Conservation (phyloP, 1,140 invertebrate species). For the Mizuhopecten yessoensis region DNA sequence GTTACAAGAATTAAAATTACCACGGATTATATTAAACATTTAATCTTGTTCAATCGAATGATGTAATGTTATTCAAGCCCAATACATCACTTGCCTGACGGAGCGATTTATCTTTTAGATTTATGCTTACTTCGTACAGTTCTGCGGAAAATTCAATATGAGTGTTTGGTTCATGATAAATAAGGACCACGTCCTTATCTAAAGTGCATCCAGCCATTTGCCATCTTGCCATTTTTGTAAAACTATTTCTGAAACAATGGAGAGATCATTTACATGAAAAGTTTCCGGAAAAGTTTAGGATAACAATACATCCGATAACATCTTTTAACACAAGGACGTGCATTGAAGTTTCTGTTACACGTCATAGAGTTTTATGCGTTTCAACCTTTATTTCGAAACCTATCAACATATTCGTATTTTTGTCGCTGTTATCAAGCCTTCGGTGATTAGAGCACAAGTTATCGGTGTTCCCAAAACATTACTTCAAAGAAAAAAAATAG, state of each 20-base stretch:
- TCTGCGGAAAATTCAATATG: constrained; percentile 16
- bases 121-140: neutral
- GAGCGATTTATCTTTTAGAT: neutral
- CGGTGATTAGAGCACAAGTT: neutral
- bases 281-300: neutral
- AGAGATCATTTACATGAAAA: too few relatives aligned
- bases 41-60: constrained; percentile 13
- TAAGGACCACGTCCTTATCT: neutral
- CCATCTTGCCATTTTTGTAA: neutral
- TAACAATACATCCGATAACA: neutral
- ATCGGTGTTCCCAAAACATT: neutral
- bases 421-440: neutral
- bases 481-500: neutral
- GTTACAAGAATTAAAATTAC: neutral
- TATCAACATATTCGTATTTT: neutral
- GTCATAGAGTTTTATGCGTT: constrained; percentile 5
- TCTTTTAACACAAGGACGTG: neutral
- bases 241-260: neutral
- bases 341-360: neutral
- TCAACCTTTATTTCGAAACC: constrained; percentile 29
- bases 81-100: neutral
- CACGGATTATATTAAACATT: neutral
- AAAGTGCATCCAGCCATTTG: constrained; percentile 32
- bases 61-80: neutral
- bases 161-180: neutral